Evolutionary conservation across 2,113 vertebrate species (phyloP).

Genomic region (Cryptotis parvus): DNA sequence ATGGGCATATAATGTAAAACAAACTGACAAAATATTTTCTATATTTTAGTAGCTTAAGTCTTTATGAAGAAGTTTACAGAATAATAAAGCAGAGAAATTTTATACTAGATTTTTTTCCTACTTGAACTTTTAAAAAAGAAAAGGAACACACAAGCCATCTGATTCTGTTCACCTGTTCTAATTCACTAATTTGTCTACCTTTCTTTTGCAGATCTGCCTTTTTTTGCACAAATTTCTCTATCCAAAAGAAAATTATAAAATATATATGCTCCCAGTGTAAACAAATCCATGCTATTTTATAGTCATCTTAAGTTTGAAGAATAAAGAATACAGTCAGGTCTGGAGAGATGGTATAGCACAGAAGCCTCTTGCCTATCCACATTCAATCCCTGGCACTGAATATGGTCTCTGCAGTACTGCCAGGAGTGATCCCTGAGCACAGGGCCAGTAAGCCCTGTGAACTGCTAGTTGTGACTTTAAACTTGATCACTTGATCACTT

Average conservation of each 20-base stretch:
- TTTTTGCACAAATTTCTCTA: constrained; percentile 28
- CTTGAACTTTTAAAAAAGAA: not conserved
- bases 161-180: not conserved
- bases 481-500: too few species aligned
- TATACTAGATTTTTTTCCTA: not conserved
- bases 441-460: too few species aligned
- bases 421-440: too few species aligned
- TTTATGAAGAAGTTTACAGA: not conserved
- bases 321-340: not conserved
- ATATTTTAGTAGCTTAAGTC: constrained; percentile 45
- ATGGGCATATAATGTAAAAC: not conserved
- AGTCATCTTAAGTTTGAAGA: constrained; percentile 35
- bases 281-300: not conserved
- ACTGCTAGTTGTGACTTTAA: too few species aligned
- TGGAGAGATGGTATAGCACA: too few species aligned
- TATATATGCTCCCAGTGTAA: not conserved
- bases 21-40: constrained; percentile 64
- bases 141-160: not conserved
- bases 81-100: not conserved
- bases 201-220: not conserved
- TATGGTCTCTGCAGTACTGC: too few species aligned
- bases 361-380: too few species aligned
- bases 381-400: too few species aligned
- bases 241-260: constrained; percentile 32
- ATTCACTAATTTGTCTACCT: not conserved